Evolutionary conservation across 2,113 vertebrate species (phyloP).

Genomic region (Tretioscincus oriximinensis): DNA sequence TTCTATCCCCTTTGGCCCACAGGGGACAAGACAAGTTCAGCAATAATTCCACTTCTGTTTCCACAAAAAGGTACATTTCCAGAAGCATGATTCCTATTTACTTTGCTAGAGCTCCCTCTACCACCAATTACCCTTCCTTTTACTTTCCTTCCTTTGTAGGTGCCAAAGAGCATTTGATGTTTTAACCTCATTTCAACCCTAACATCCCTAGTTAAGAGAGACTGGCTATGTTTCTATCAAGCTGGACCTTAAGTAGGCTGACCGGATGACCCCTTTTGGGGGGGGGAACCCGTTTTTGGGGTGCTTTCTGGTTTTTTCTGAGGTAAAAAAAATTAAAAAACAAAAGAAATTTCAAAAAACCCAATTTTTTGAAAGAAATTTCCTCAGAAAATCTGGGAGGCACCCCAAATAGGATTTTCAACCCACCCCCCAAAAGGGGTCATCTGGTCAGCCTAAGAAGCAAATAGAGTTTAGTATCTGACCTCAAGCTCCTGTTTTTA

Average conservation of each 20-base stretch:
- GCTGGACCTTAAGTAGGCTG: background rate
- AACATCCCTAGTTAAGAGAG: background rate
- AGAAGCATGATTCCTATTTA: background rate
- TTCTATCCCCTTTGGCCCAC: background rate
- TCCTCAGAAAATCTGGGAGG: too few relatives aligned
- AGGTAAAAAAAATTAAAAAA: too few relatives aligned
- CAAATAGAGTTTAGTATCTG: background rate
- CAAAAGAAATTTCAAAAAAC: too few relatives aligned
- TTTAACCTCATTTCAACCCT: background rate
- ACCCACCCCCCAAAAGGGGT: too few relatives aligned
- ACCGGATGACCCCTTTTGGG: too few relatives aligned
- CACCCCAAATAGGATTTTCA: too few relatives aligned
- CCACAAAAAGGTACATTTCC: background rate
- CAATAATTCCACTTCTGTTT: background rate
- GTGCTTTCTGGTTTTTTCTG: too few relatives aligned
- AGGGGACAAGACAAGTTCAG: background rate
- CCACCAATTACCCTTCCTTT: background rate
- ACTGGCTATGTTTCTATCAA: background rate
- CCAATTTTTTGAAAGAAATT: too few relatives aligned
- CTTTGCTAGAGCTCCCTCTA: background rate
- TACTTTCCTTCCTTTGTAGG: background rate
- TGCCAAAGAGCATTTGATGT: background rate
- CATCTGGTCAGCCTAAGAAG: too few relatives aligned
- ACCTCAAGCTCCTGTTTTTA: background rate
- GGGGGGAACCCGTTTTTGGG: too few relatives aligned